phyloP scores from a whole-genome alignment of 2,888 invertebrate species.

The Rhodophaea formosa region DNA sequence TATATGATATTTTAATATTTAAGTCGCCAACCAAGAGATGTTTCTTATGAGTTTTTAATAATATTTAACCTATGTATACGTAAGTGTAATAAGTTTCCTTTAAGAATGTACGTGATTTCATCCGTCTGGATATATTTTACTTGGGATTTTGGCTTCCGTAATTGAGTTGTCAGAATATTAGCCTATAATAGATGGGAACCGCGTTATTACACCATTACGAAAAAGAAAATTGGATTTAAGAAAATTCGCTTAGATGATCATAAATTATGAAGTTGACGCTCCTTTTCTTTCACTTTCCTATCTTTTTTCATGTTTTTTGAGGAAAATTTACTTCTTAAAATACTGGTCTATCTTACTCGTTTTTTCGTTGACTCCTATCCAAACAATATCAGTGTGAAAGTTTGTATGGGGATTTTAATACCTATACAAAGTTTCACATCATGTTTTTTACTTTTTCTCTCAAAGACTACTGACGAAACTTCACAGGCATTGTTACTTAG shows the following conservation, averaged over 20 bases:
- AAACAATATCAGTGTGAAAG: too few relatives aligned
- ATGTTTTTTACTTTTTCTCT: too few relatives aligned
- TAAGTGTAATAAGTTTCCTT: background rate
- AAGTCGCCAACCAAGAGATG: too few relatives aligned
- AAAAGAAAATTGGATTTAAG: constrained; percentile 16
- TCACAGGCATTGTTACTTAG: too few relatives aligned
- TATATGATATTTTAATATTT: too few relatives aligned
- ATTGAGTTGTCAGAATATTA: constrained; percentile 19
- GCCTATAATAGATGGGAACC: constrained; percentile 17
- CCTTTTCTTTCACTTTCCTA: background rate
- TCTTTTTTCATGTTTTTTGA: background rate
- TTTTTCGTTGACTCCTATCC: too few relatives aligned
- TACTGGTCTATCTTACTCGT: background rate
- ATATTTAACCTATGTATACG: too few relatives aligned
- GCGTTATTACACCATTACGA: constrained; percentile 12
- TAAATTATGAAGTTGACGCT: constrained; percentile 17
- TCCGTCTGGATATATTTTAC: constrained; percentile 5
- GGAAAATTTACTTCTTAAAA: constrained; percentile 1
- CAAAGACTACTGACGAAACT: too few relatives aligned
- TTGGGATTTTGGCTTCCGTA: constrained; percentile 15
- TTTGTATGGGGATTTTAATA: too few relatives aligned
- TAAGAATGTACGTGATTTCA: background rate
- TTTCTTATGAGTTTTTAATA: too few relatives aligned
- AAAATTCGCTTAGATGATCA: constrained; percentile 16
- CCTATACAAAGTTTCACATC: too few relatives aligned